Evolutionary conservation across 2,797 vertebrate genomes (phyloP), one percentile per base, ranked within the genome.

Genomic region (Iguana delicatissima): DNA sequence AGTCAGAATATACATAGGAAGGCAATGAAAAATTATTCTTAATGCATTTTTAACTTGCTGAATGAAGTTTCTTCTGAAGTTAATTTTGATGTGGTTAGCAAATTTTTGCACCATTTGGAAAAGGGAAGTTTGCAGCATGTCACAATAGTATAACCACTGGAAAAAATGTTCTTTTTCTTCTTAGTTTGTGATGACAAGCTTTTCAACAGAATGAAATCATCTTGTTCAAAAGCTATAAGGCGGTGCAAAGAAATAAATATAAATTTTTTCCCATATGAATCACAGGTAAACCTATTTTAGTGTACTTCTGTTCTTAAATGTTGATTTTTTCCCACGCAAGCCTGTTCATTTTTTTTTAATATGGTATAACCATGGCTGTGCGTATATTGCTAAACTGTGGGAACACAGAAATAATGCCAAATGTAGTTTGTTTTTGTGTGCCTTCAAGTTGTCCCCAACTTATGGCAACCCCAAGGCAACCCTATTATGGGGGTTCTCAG

Each of bases 221-320:
- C 97, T 84, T 99, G 98, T 96, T 98, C 97, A 89, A 99, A 98
- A 96, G 97, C 98, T 92, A 98, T 99, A 93, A 97, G 98, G 89
- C 97, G 97, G 92, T 99, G 98, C 96, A 99, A 99, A 93, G 99
- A 99, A 97, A 98, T 99, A 93, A 98, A 98, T 96, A 97, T 99
- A 85, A 98, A 98, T 42, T 99, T 99, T 96, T 97, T 99, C 94
- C 99, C 99, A 2, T 97, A 97, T 83, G 99, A 99, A 93, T 98
- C 98, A 92, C 98, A 98, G 96, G 99, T 99, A 97, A 97, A 83
- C 91, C 84, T 93, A 29, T 10, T 86, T 95, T 22, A 94, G 87
- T 79, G 55, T 73, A 80, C 57, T 81, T 85, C 92, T 80, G 14
- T 73, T 42, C 90, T 67, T 46, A 79, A 13, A 67, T 67, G 13